Percentiles rank a stretch among this genome's conserved stretches.
phyloP scores from a whole-genome alignment of 53 echinoderm and acorn worm genomes.

The Crossaster papposus region DNA sequence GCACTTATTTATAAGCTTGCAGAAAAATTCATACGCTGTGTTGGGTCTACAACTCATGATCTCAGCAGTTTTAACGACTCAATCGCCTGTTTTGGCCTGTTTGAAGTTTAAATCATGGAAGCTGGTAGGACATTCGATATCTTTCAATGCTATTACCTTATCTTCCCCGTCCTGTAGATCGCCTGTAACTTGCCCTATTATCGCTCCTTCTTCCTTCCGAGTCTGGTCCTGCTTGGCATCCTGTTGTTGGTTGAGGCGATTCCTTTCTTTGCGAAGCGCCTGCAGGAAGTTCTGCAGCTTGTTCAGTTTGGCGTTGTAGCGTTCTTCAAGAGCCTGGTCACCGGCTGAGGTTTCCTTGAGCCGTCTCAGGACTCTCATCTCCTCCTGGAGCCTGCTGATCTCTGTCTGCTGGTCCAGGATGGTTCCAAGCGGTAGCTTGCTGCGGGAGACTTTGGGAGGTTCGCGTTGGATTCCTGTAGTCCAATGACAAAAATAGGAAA shows the following conservation, averaged over 20 bases:
- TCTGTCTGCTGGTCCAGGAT: conserved; percentile 59
- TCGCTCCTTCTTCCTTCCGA: neutral
- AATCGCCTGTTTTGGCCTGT: too few relatives aligned
- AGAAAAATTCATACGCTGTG: too few relatives aligned
- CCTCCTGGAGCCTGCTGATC: conserved; percentile 53
- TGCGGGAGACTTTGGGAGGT: conserved; percentile 41
- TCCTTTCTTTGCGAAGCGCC: conserved; percentile 52
- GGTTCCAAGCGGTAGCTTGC: conserved; percentile 24
- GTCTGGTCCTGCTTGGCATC: neutral
- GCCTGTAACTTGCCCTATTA: neutral
- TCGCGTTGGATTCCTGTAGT: conserved; percentile 29
- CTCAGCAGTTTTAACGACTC: too few relatives aligned
- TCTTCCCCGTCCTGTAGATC: conserved; percentile 1
- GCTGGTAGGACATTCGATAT: too few relatives aligned
- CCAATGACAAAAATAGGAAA: neutral
- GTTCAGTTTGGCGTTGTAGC: conserved; percentile 52
- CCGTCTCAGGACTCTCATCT: conserved; percentile 29
- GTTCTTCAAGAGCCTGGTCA: conserved; percentile 22
- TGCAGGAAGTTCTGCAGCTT: conserved; percentile 65
- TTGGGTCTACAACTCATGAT: too few relatives aligned
- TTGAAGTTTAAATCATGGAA: too few relatives aligned
- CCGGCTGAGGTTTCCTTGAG: conserved; percentile 23
- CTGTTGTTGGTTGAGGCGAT: conserved; percentile 37
- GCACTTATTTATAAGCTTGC: too few relatives aligned
- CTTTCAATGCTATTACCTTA: neutral